Evolutionary conservation across 2,797 vertebrate genomes (phyloP).

Genomic region (Orientallactaga sibirica): DNA sequence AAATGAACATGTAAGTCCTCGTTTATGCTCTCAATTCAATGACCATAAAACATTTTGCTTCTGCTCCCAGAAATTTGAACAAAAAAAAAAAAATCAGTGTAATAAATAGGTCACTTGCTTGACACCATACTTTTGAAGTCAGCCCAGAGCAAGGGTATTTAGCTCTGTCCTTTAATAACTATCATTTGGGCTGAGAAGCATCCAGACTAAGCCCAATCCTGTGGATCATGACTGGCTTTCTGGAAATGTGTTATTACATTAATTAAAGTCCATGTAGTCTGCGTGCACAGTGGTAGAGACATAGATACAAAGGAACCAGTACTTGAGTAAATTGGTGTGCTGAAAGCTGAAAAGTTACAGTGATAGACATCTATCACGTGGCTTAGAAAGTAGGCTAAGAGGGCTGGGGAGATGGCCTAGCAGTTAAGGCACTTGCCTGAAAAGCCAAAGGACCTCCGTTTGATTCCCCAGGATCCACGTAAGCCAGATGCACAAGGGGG

Average conservation of each 20-base stretch:
- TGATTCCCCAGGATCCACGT: too few relatives aligned
- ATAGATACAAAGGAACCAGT: constrained; percentile 37
- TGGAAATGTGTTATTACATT: constrained; percentile 51
- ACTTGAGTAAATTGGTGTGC: constrained; percentile 35
- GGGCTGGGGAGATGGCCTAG: too few relatives aligned
- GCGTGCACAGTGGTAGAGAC: not conserved
- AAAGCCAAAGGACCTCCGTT: too few relatives aligned
- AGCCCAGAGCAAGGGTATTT: not conserved
- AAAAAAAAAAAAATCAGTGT: not conserved
- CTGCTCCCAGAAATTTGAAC: constrained; percentile 13
- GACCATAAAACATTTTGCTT: not conserved
- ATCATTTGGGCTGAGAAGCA: constrained; percentile 26
- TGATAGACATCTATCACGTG: constrained; percentile 2
- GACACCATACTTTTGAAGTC: not conserved
- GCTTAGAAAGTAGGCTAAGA: not conserved
- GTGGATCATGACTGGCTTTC: not conserved
- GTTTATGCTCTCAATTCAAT: constrained; percentile 12
- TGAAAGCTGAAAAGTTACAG: constrained; percentile 26
- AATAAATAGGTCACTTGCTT: not conserved
- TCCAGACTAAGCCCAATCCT: not conserved
- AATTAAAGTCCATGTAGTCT: constrained; percentile 29
- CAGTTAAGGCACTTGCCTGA: too few relatives aligned
- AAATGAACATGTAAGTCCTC: not conserved
- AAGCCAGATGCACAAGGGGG: too few relatives aligned
- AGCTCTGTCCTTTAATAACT: constrained; percentile 17